Percentiles rank a stretch among this genome's conserved stretches.
Conservation (phyloP, 2,888 invertebrate genomes). For the Himalopsyche japonica region DNA sequence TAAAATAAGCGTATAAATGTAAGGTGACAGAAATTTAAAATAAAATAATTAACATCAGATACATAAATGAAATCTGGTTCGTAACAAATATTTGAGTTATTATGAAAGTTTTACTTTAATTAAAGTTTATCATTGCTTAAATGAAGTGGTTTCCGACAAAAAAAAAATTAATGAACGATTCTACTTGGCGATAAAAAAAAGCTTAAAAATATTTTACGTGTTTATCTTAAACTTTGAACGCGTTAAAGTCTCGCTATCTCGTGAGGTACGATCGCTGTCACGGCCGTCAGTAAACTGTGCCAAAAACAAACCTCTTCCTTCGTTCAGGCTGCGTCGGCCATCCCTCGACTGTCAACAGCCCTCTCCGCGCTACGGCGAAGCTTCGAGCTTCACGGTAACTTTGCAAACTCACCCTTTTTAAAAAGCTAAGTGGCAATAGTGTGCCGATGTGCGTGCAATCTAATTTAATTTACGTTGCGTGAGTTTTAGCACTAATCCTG, state of each 20-base stretch:
- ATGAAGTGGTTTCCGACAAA: not conserved
- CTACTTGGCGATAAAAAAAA: not conserved
- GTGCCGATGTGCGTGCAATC: not conserved
- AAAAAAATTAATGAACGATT: not conserved
- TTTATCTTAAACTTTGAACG: not conserved
- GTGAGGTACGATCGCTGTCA: not conserved
- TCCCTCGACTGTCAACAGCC: not conserved
- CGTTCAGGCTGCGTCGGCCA: not conserved
- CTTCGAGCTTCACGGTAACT: not conserved
- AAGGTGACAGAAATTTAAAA: too few relatives aligned
- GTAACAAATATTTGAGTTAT: too few relatives aligned
- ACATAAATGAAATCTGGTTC: too few relatives aligned
- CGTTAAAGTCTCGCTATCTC: not conserved
- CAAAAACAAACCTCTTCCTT: not conserved
- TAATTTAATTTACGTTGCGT: too few relatives aligned
- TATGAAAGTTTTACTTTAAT: too few relatives aligned
- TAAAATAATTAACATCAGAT: too few relatives aligned
- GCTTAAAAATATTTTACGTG: not conserved
- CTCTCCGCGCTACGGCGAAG: not conserved
- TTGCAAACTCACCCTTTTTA: not conserved
- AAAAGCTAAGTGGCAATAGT: too few relatives aligned
- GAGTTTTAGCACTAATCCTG: too few relatives aligned
- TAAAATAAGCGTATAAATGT: too few relatives aligned
- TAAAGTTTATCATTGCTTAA: too few relatives aligned
- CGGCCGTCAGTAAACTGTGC: not conserved